Percentiles rank a stretch among this genome's conserved stretches.
These are phyloP conservation scores for Achatina immaculata DNA, from an alignment of 1,140 invertebrate species.

Conservation along the genomic window DNA sequence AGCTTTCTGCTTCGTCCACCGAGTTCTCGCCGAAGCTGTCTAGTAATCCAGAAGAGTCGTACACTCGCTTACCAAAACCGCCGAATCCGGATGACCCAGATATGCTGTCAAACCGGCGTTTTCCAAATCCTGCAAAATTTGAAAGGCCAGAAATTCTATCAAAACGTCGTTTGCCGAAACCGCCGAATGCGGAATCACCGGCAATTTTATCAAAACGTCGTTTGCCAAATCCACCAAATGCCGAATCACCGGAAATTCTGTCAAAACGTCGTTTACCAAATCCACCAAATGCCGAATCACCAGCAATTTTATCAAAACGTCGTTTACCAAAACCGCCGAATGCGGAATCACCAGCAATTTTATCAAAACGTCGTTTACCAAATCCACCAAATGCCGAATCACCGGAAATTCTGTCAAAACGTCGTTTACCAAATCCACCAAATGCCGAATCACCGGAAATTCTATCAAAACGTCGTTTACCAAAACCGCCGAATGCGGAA, in stretches of 20 bases:
- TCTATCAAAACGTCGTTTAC: neutral
- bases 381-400: neutral
- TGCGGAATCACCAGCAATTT: neutral
- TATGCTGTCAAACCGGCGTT: neutral
- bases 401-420: neutral
- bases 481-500: neutral
- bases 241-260: neutral
- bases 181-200: neutral
- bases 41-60: too few species aligned
- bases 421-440: neutral
- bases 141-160: neutral
- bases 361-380: neutral
- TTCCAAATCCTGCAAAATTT: neutral
- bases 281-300: neutral
- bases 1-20: too few species aligned
- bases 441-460: too few species aligned
- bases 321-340: neutral
- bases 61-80: neutral
- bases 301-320: neutral
- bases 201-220: neutral
- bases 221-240: neutral
- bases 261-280: neutral
- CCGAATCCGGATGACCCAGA: neutral
- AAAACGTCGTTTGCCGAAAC: neutral
- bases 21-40: too few species aligned